phyloP scores from a whole-genome alignment of 2,797 vertebrate species.

The Muraenolepis orangiensis region DNA sequence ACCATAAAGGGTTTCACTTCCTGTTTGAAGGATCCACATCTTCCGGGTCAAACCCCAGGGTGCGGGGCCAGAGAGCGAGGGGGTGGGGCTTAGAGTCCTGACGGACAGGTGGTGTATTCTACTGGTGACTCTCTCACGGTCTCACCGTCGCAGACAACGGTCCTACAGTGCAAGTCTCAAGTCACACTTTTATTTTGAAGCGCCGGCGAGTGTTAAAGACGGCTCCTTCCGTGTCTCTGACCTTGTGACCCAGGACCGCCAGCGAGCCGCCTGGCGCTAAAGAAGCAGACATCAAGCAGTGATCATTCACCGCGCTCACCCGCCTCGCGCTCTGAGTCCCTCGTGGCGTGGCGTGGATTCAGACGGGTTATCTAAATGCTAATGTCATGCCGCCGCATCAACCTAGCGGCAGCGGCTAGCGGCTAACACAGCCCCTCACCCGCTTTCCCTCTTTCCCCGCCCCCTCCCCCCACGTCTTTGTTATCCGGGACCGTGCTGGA shows the following conservation, averaged over 20 bases:
- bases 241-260: background rate
- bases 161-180: background rate
- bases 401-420: background rate
- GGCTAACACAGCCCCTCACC: no score
- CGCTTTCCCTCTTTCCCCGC: no score
- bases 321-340: conserved; percentile 62
- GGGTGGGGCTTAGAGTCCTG: no score
- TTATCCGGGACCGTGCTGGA: background rate
- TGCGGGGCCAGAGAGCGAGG: no score
- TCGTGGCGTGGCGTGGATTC: conserved; percentile 54
- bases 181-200: background rate
- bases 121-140: no score
- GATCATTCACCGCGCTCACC: conserved; percentile 70
- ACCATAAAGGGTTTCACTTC: no score
- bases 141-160: background rate
- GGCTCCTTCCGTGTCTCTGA: background rate
- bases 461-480: background rate
- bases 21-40: no score
- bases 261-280: no score
- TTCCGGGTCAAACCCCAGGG: background rate
- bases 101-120: no score
- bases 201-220: no score
- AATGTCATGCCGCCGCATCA: conserved; percentile 72
- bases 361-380: conserved; percentile 80
- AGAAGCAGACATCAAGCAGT: conserved; percentile 42